Evolutionary conservation across 2,113 vertebrate species (phyloP).

Genomic region (Coptodon bakossiorum): DNA sequence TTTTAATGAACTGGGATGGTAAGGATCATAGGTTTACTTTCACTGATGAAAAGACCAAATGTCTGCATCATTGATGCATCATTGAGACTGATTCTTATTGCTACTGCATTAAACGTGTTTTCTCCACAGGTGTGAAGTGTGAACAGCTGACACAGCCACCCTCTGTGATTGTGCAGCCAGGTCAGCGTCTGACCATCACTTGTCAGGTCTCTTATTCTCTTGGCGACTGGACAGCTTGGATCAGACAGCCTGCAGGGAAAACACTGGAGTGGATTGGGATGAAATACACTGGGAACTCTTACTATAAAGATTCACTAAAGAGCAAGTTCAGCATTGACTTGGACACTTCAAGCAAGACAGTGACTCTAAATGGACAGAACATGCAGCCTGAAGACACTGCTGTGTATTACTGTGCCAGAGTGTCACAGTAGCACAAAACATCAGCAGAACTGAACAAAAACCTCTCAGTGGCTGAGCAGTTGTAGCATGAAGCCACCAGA

Average conservation of each 20-base stretch:
- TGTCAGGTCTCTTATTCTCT: not conserved
- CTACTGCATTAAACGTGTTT: too few species aligned
- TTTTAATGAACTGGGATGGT: too few species aligned
- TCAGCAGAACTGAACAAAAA: rapidly evolving
- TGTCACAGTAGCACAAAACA: rapidly evolving
- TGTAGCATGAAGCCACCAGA: not conserved
- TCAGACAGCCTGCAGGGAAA: not conserved
- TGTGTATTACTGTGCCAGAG: not conserved
- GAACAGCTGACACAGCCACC: rapidly evolving
- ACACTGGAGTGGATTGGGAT: not conserved
- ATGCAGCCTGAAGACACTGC: not conserved
- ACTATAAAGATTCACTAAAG: not conserved
- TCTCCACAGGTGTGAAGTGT: not conserved
- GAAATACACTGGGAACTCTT: rapidly evolving
- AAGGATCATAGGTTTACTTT: too few species aligned
- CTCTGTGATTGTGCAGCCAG: rapidly evolving
- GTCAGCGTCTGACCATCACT: not conserved
- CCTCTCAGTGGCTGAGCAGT: rapidly evolving
- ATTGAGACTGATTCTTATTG: too few species aligned
- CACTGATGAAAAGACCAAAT: too few species aligned
- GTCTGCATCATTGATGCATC: too few species aligned
- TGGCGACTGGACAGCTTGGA: not conserved
- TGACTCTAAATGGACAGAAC: rapidly evolving
- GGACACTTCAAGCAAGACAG: not conserved
- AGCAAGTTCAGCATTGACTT: not conserved